Evolutionary conservation across 2,888 invertebrate genomes (phyloP).

Genomic region (Onthophagus sagittarius): DNA sequence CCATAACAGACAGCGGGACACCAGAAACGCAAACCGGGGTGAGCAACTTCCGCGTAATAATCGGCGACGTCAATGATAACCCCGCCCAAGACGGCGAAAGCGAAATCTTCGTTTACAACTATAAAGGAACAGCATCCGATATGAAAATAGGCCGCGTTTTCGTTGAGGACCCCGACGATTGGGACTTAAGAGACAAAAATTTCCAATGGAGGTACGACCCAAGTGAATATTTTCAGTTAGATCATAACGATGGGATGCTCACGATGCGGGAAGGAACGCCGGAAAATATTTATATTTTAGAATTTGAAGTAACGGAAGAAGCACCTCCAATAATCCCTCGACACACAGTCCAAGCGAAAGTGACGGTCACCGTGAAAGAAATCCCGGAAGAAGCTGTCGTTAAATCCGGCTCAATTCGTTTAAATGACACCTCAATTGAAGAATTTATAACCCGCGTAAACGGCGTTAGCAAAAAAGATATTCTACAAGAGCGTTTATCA

Average conservation of each 20-base stretch:
- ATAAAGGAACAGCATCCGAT: constrained; percentile 77
- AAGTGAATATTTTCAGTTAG: constrained; percentile 62
- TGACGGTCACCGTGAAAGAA: constrained; percentile 80
- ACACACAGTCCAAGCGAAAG: constrained; percentile 77
- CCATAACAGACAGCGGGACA: constrained; percentile 81
- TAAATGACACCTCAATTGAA: constrained; percentile 76
- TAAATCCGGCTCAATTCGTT: constrained; percentile 88
- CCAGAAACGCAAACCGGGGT: constrained; percentile 67
- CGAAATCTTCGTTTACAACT: constrained; percentile 91
- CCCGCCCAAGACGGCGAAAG: constrained; percentile 83
- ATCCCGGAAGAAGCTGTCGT: constrained; percentile 89
- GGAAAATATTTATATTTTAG: constrained; percentile 70
- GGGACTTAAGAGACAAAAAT: constrained; percentile 90
- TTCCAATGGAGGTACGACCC: constrained; percentile 68
- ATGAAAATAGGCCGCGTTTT: constrained; percentile 88
- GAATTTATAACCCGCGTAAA: constrained; percentile 68
- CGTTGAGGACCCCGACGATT: constrained; percentile 93
- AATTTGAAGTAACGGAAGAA: constrained; percentile 72
- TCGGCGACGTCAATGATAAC: constrained; percentile 94
- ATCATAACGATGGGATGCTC: constrained; percentile 79
- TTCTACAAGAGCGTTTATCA: constrained; percentile 58
- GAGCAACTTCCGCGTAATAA: constrained; percentile 81
- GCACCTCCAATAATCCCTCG: constrained; percentile 54
- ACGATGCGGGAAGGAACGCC: constrained; percentile 75
- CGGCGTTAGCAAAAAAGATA: constrained; percentile 68